A percentile compares a stretch with the other conserved stretches of the same genome.
Conservation (phyloP, 2,797 vertebrate species). For the Platyrinchus mystaceus region DNA sequence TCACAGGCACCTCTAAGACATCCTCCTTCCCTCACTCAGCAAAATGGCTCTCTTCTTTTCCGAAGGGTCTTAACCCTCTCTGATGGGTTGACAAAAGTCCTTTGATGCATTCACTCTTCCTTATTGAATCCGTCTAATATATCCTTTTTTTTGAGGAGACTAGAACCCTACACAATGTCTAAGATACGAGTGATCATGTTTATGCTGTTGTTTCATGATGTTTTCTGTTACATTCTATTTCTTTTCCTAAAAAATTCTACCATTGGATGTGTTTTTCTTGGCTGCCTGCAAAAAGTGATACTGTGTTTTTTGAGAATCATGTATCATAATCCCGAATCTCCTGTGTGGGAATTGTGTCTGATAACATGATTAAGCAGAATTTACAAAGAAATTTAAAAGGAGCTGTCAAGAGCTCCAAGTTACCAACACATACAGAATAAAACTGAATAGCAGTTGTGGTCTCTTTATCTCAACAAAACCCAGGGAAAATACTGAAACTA, state of each 20-base stretch:
- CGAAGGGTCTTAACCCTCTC: neutral
- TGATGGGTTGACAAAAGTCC: neutral
- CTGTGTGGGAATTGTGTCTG: neutral
- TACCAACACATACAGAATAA: neutral
- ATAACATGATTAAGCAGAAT: neutral
- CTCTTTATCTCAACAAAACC: neutral
- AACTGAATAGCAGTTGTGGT: neutral
- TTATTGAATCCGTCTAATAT: neutral
- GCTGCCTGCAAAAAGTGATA: neutral
- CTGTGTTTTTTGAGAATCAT: neutral
- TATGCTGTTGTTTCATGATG: neutral
- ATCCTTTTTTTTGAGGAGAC: neutral
- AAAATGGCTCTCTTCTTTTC: neutral
- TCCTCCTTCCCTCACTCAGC: neutral
- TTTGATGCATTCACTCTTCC: neutral
- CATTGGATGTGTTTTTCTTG: neutral
- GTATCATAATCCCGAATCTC: fast-evolving
- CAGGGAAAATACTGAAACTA: neutral
- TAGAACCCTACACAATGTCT: neutral
- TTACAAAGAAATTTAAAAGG: neutral
- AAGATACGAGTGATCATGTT: fast-evolving
- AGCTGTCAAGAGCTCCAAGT: neutral
- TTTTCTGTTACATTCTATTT: neutral
- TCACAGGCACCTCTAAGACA: neutral
- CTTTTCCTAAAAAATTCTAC: neutral